Evolutionary conservation across 2,797 vertebrate species (phyloP).

Genomic region (Meda fulgida): DNA sequence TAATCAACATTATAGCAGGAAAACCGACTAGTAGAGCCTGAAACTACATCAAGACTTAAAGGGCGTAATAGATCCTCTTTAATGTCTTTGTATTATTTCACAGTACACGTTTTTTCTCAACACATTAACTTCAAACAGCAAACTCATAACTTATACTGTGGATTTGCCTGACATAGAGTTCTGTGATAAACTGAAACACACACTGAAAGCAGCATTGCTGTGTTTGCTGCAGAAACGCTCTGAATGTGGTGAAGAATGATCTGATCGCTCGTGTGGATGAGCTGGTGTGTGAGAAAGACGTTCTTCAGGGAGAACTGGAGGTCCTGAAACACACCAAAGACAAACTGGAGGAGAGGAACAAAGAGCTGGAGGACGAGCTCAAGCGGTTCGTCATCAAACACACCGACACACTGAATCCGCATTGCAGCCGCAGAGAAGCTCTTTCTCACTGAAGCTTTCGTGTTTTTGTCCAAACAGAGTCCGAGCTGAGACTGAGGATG

Average conservation of each 20-base stretch:
- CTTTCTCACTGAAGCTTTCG: not conserved
- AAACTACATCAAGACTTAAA: no score
- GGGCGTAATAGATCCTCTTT: no score
- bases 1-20: no score
- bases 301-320: conserved; percentile 90
- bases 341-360: conserved; percentile 89
- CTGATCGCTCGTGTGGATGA: conserved; percentile 95
- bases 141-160: no score
- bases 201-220: not conserved
- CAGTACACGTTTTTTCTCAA: no score
- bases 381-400: conserved; percentile 79
- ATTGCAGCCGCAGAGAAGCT: not conserved
- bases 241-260: conserved; percentile 98
- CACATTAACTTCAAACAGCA: no score
- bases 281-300: conserved; percentile 93
- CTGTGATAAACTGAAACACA: no score
- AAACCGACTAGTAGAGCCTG: no score
- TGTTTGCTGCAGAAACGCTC: conserved; percentile 84
- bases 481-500: conserved; percentile 85
- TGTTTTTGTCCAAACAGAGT: conserved; percentile 74
- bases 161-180: no score
- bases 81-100: no score
- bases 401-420: not conserved
- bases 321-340: conserved; percentile 86
- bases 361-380: conserved; percentile 93